Evolutionary conservation across 2,113 vertebrate species (phyloP), one percentile per base, ranked within the genome.

Genomic region (Holacanthus passer): DNA sequence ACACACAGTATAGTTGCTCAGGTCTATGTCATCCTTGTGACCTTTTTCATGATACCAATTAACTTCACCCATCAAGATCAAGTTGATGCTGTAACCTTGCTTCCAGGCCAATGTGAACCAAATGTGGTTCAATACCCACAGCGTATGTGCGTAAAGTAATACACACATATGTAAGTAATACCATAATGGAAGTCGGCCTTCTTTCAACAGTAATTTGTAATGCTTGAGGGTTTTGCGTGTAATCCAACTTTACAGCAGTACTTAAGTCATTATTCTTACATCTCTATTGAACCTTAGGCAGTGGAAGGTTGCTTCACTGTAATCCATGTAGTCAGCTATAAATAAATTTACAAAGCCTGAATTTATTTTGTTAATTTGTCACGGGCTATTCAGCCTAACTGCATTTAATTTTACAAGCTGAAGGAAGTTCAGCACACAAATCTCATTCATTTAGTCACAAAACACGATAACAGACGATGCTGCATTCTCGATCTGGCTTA

Each of bases 241-340:
- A 89, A 91, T 90, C 85, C 77, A 73, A 83, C 81, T 88, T 79
- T 77, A 89, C 59, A 81, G 55, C 73, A 60, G 73, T 67, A 73
- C 85, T 81, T 80, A 75, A 84, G 52, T 66, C 60, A 39, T 83
- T 87, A 76, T 80, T 89, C 72, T 73, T 79, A 81, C 60, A 86
- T 86, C 69, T 80, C 24, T 75, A 47, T 58, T 84, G 74, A 82
- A 84, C 72, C 72, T 64, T 13, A 29, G 50, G 77, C 17, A 2
- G 53, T 8, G 53, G 67, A 83, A 70, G 58, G 73, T 79, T 85
- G 75, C 47, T 70, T 79, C 65, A 75, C 47, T 82, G 74, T 75
- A 77, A 83, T 73, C 79, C 77, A 77, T 65, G 19, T 76, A 79
- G 64, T 83, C 7, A 4, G 68, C 59, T 76, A 81, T 65, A 83